Evolutionary conservation across 1,140 invertebrate species (phyloP), one percentile per base, ranked within the genome.

Genomic region (Ericerus pela): DNA sequence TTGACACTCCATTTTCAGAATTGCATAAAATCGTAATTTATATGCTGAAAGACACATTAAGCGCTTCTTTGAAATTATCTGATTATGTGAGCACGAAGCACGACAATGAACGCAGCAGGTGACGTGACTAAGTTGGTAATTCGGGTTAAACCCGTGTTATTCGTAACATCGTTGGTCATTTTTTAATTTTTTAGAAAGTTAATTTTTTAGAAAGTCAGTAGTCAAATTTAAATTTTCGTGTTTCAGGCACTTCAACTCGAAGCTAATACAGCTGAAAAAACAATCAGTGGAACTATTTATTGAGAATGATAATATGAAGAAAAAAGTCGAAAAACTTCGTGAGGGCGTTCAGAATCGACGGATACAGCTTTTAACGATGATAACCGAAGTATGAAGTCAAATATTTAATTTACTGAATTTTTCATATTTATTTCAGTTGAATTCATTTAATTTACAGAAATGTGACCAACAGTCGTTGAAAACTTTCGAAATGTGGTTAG

Each of bases 401-500:
- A n/a, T n/a, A n/a, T n/a, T 41, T 41, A 5, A 8, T 41, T 41
- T 41, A 16, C 20, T 14, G 31, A 33, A 33, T 33, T 10, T 33
- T 33, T 33, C n/a, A n/a, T 33, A 33, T 33, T 33, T n/a, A n/a
- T n/a, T n/a, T n/a, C n/a, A n/a, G n/a, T n/a, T n/a, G n/a, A n/a
- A n/a, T n/a, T n/a, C n/a, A n/a, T n/a, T n/a, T n/a, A n/a, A n/a
- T n/a, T n/a, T n/a, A n/a, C n/a, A n/a, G n/a, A n/a, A n/a, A n/a
- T n/a, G n/a, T n/a, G n/a, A n/a, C n/a, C n/a, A n/a, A n/a, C n/a
- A n/a, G n/a, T n/a, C n/a, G n/a, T n/a, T n/a, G n/a, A 24, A 47
- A 47, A 47, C 41, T 24, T 47, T 47, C 41, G 26, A 47, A 47
- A 47, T 24, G 26, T 47, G 41, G 41, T 47, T 47, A 24, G 41